Evolutionary conservation across 1,140 invertebrate genomes (phyloP).

Genomic region (Vollenhovia emeryi): DNA sequence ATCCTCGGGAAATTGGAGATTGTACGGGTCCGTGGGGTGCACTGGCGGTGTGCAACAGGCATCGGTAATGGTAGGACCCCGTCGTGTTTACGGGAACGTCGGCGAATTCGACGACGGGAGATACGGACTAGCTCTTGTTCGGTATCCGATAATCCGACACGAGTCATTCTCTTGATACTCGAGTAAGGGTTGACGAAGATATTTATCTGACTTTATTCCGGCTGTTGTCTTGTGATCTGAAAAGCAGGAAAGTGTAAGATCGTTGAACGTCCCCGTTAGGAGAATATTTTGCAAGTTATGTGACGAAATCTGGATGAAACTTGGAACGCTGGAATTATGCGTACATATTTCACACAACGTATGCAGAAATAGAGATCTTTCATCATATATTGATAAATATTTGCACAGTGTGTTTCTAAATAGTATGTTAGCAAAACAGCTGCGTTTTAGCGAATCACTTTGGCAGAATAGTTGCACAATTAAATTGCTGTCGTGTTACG

Average conservation of each 20-base stretch:
- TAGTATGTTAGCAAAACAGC: too few species aligned
- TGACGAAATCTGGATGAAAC: too few species aligned
- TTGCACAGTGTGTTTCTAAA: too few species aligned
- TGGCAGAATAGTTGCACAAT: too few species aligned
- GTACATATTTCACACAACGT: too few species aligned
- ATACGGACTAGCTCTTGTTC: not conserved
- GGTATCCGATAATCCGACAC: not conserved
- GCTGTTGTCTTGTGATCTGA: not conserved
- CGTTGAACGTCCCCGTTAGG: too few species aligned
- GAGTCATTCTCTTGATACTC: not conserved
- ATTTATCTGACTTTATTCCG: not conserved
- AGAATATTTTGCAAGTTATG: too few species aligned
- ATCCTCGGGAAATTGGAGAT: conserved; percentile 56
- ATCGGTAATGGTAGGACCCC: conserved; percentile 12
- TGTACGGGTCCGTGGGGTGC: conserved; percentile 30
- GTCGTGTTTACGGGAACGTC: conserved; percentile 3
- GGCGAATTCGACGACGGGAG: not conserved
- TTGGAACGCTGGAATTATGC: too few species aligned
- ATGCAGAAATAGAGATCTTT: too few species aligned
- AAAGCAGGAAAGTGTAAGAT: not conserved
- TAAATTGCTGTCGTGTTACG: too few species aligned
- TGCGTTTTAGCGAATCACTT: too few species aligned
- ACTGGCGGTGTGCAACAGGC: conserved; percentile 35
- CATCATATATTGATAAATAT: too few species aligned
- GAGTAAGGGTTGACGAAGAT: not conserved